A percentile compares a stretch with the other conserved stretches of the same genome.
Conservation (phyloP, 2,888 invertebrate species). For the Drosophila anomelani region DNA sequence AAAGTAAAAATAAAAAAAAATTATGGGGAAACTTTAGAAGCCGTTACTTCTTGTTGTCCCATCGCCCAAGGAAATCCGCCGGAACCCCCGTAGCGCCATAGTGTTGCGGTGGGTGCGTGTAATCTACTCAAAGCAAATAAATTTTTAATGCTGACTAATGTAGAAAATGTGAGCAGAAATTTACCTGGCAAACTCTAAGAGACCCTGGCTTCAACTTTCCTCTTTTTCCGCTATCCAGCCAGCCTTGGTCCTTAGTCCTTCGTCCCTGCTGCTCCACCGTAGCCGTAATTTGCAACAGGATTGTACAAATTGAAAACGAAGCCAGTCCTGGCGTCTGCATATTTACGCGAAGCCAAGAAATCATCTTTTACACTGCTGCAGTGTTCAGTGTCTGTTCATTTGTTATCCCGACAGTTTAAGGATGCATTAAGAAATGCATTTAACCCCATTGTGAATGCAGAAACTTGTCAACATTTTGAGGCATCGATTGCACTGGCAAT, state of each 20-base stretch:
- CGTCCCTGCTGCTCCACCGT: not conserved
- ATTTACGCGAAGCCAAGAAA: slow-evolving; percentile 8
- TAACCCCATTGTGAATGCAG: slow-evolving; percentile 19
- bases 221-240: slow-evolving; percentile 4
- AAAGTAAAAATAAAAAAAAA: slow-evolving; percentile 12
- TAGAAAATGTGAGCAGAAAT: slow-evolving; percentile 66
- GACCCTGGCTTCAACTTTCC: slow-evolving; percentile 13
- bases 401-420: not conserved
- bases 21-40: slow-evolving; percentile 38
- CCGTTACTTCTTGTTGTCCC: slow-evolving; percentile 29
- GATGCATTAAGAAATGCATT: not conserved
- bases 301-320: slow-evolving; percentile 58
- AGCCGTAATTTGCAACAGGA: slow-evolving; percentile 48
- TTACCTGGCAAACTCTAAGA: slow-evolving; percentile 57
- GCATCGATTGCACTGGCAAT: slow-evolving; percentile 33
- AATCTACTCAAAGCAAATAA: slow-evolving; percentile 77
- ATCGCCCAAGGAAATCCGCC: not conserved
- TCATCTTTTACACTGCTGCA: slow-evolving; percentile 14
- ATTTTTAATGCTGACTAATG: slow-evolving; percentile 79
- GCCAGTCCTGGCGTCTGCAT: slow-evolving; percentile 25
- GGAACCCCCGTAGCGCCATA: not conserved
- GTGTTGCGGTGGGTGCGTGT: slow-evolving; percentile 54
- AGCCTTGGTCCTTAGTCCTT: slow-evolving; percentile 1
- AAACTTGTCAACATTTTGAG: slow-evolving; percentile 19
- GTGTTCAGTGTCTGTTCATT: slow-evolving; percentile 35